Evolutionary conservation across 2,888 invertebrate genomes (phyloP), one percentile per base, ranked within the genome.

Genomic region (Erebia aethiops): DNA sequence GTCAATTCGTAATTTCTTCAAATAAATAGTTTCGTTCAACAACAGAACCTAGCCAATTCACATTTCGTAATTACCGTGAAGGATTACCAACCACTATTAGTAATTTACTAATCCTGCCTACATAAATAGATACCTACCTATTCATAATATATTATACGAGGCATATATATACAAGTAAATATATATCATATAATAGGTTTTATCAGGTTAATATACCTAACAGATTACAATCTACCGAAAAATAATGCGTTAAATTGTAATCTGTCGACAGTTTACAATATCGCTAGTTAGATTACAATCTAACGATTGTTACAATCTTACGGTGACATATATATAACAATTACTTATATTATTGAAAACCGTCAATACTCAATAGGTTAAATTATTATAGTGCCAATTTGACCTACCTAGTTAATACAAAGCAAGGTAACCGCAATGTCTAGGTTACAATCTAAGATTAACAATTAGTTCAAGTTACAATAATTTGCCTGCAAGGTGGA

Each of bases 391-490:
- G 46, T 46, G 11, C 46, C 46, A 9, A 41, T 8, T 41, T 41
- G 58, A 41, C 3, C 58, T 57, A 58, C 14, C 26, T 41, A n/a
- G 35, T 41, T n/a, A 3, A 60, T 43, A 61, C 43, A 62, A 62
- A 62, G 62, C 62, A 62, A 62, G 62, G 62, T 21, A 62, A 62
- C 62, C 49, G 49, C 62, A 62, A 49, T 21, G 62, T 62, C 62
- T 62, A 62, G 62, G 49, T 49, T 46, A n/a, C 46, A 14, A 67
- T 8, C 16, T 61, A 61, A 61, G 62, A 62, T 26, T 46, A 18
- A 21, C 43, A 43, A 62, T 21, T 13, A 62, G 62, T 21, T 62
- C 46, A 14, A 49, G 62, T 21, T 18, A 18, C 18, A 61, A n/a
- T n/a, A 10, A 43, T n/a, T 9, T 60, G 10, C 11, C 16, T 14